Conservation (phyloP, 2,888 invertebrate genomes). For the Cotesia congregata region DNA sequence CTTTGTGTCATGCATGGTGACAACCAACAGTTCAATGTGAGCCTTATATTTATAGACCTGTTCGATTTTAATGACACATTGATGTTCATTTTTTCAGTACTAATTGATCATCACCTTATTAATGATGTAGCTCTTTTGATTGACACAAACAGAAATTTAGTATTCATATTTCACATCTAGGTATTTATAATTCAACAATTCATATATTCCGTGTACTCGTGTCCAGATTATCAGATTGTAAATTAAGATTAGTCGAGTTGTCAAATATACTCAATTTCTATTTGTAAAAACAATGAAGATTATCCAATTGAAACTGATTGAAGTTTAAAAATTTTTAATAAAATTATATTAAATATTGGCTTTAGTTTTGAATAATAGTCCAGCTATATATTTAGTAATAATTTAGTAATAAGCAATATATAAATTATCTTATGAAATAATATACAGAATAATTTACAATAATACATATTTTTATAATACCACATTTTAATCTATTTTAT, state of each 20-base stretch:
- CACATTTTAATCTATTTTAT: background rate
- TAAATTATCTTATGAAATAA: conserved; percentile 25
- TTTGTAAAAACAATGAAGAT: background rate
- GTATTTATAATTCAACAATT: background rate
- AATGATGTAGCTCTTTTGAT: background rate
- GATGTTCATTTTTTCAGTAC: background rate
- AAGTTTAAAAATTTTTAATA: too few relatives aligned
- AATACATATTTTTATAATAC: background rate
- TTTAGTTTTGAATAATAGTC: too few relatives aligned
- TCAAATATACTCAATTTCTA: background rate
- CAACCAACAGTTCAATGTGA: background rate
- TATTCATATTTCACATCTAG: conserved; percentile 19
- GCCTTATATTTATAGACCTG: background rate
- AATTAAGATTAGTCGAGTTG: background rate
- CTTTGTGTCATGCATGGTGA: background rate
- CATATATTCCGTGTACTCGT: background rate
- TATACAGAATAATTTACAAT: conserved; percentile 4
- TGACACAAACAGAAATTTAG: background rate
- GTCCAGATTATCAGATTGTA: background rate
- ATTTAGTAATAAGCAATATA: background rate
- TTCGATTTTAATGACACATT: background rate
- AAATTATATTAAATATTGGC: too few relatives aligned
- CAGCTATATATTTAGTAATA: too few relatives aligned
- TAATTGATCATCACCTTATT: background rate
- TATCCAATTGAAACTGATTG: background rate